Evolutionary conservation across 2,113 vertebrate species (phyloP).

Genomic region (Bubalus kerabau): DNA sequence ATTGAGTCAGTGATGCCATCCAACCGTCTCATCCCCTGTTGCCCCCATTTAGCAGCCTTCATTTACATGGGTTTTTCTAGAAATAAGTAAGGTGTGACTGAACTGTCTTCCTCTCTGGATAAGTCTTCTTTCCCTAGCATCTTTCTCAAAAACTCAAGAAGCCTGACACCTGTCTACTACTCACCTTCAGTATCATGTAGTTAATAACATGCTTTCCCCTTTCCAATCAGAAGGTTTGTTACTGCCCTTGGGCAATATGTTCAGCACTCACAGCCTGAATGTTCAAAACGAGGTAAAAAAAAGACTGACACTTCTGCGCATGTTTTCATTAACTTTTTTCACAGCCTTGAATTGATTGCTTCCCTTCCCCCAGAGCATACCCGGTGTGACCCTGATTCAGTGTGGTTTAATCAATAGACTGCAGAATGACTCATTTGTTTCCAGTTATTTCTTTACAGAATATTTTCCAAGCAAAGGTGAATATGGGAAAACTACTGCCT

Average conservation of each 20-base stretch:
- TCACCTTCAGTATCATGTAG: neutral
- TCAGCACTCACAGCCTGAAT: neutral
- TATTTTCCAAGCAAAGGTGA: constrained; percentile 33
- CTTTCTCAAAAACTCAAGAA: neutral
- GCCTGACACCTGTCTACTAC: neutral
- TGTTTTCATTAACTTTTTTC: constrained; percentile 33
- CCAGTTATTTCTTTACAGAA: constrained; percentile 36
- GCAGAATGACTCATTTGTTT: constrained; percentile 52
- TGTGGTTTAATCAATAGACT: constrained; percentile 43
- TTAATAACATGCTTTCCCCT: neutral
- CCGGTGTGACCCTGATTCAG: neutral
- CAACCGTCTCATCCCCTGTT: neutral
- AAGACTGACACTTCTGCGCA: neutral
- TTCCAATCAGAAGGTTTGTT: neutral
- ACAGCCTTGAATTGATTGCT: constrained; percentile 51
- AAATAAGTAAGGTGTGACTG: neutral
- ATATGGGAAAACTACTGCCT: neutral
- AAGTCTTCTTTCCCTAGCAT: neutral
- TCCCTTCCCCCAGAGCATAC: constrained; percentile 24
- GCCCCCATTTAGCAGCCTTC: neutral
- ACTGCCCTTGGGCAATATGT: neutral
- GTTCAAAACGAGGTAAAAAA: neutral
- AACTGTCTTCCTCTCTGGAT: neutral
- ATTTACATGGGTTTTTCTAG: neutral
- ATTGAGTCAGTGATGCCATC: neutral